Percentiles rank a stretch among this genome's conserved stretches.
Evolutionary conservation across 2,113 vertebrate species (phyloP).

Genomic region (Rhipidura dahli): DNA sequence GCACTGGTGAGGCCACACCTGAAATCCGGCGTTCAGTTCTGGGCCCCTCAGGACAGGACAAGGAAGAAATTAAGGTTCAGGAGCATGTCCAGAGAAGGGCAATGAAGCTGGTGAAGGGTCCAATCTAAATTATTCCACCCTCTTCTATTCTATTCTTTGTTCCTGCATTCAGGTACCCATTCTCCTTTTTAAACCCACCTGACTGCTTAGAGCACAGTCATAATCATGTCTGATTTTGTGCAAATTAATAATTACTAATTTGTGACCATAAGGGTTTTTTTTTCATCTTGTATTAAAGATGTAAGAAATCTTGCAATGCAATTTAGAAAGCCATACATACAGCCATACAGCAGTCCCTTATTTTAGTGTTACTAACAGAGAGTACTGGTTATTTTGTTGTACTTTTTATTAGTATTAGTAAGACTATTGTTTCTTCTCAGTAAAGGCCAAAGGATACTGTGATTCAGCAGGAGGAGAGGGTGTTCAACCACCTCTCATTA

Average conservation of each 20-base stretch:
- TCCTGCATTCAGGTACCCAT: neutral
- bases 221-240: slow-evolving; percentile 10
- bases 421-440: neutral
- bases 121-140: neutral
- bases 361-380: neutral
- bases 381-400: neutral
- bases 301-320: neutral
- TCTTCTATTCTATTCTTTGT: neutral
- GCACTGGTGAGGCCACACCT: neutral
- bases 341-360: neutral
- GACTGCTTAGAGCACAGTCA: neutral
- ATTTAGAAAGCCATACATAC: neutral
- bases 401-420: neutral
- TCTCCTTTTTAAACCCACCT: neutral
- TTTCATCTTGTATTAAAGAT: slow-evolving; percentile 5
- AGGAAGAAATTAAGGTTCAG: neutral
- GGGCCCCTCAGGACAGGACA: neutral
- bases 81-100: neutral
- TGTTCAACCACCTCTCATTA: neutral
- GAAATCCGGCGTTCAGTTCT: neutral
- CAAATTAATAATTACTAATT: slow-evolving; percentile 43
- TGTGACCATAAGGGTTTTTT: neutral
- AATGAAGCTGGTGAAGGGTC: neutral
- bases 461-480: neutral
- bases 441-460: neutral